Conservation (phyloP, 2,888 invertebrate species). For the Drosophila buzzatii region DNA sequence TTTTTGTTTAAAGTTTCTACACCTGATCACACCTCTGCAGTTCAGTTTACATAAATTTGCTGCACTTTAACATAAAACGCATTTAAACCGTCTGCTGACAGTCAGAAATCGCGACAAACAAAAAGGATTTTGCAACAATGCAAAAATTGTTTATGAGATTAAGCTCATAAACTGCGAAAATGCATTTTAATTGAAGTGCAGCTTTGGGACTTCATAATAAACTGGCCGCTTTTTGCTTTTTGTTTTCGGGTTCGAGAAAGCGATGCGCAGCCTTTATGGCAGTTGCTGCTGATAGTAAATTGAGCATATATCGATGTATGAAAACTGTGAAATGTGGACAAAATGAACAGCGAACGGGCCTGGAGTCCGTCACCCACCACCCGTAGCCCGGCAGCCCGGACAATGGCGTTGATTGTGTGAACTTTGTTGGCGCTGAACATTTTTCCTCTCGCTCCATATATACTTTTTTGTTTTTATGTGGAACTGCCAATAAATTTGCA, state of each 20-base stretch:
- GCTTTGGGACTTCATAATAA: slow-evolving; percentile 82
- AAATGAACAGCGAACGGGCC: slow-evolving; percentile 58
- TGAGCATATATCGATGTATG: slow-evolving; percentile 65
- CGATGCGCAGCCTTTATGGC: slow-evolving; percentile 16
- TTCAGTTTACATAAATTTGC: background rate
- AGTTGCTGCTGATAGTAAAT: slow-evolving; percentile 70
- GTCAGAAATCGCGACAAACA: slow-evolving; percentile 48
- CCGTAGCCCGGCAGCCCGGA: slow-evolving; percentile 21
- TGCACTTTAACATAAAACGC: slow-evolving; percentile 2
- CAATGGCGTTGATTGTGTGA: slow-evolving; percentile 80
- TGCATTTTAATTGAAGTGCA: slow-evolving; percentile 85
- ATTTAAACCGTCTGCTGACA: slow-evolving; percentile 59
- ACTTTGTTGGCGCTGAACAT: slow-evolving; percentile 65
- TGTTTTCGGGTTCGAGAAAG: slow-evolving; percentile 20
- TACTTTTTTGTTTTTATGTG: slow-evolving; percentile 23
- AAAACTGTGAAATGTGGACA: slow-evolving; percentile 58
- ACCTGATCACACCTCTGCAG: background rate
- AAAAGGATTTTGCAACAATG: slow-evolving; percentile 59
- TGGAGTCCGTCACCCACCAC: background rate
- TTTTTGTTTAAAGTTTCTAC: background rate
- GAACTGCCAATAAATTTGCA: slow-evolving; percentile 72
- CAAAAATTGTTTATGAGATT: slow-evolving; percentile 80
- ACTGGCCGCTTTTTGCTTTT: slow-evolving; percentile 30
- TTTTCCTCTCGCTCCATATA: slow-evolving; percentile 31
- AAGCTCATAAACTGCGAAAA: slow-evolving; percentile 83